phyloP scores from a whole-genome alignment of 2,888 invertebrate species.

The Hecatera dysodea region DNA sequence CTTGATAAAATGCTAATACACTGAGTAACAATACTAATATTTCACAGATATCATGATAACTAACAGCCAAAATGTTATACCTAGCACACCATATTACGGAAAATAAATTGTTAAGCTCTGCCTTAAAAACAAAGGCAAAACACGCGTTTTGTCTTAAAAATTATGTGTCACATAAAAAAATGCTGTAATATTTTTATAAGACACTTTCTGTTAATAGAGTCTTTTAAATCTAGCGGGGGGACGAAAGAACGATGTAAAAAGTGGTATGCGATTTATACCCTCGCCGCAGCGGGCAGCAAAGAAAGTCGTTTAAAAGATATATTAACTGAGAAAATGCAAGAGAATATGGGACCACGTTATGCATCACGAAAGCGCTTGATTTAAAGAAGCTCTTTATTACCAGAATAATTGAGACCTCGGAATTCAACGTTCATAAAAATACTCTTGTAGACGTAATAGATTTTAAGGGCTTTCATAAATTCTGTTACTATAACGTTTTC shows the following conservation, averaged over 20 bases:
- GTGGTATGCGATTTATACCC: conserved; percentile 73
- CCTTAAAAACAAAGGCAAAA: conserved; percentile 49
- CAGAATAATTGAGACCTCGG: conserved; percentile 53
- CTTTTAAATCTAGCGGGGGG: conserved; percentile 65
- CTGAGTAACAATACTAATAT: conserved; percentile 45
- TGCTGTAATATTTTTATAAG: conserved; percentile 57
- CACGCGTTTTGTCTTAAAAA: conserved; percentile 50
- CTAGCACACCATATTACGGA: conserved; percentile 24
- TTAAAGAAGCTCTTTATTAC: conserved; percentile 65
- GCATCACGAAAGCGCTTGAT: conserved; percentile 73
- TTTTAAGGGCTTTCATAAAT: conserved; percentile 17
- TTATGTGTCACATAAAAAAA: conserved; percentile 53
- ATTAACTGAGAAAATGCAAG: conserved; percentile 81
- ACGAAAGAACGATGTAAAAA: conserved; percentile 63
- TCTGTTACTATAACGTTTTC: conserved; percentile 12
- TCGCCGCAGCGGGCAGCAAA: conserved; percentile 68
- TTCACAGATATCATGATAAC: conserved; percentile 50
- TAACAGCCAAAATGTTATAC: conserved; percentile 26
- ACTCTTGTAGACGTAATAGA: conserved; percentile 31
- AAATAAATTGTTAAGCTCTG: conserved; percentile 49
- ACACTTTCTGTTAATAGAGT: conserved; percentile 61
- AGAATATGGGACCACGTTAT: conserved; percentile 74
- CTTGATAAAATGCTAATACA: conserved; percentile 34
- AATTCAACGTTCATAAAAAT: conserved; percentile 36
- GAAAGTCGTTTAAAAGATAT: conserved; percentile 83